Evolutionary conservation across 2,888 invertebrate genomes (phyloP).

Genomic region (Dysmachus trigonus): DNA sequence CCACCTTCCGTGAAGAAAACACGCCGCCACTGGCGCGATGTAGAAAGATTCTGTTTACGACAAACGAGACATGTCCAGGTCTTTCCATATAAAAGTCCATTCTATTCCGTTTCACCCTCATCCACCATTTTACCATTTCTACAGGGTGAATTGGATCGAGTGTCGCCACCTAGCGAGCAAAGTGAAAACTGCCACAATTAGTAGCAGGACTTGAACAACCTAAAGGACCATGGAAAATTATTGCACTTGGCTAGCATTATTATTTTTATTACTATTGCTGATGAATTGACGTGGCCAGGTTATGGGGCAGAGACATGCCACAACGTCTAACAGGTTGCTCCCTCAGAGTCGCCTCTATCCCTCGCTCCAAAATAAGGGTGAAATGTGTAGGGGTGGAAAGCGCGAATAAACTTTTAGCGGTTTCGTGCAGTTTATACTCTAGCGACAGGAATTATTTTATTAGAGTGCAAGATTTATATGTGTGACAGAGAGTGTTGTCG

Average conservation of each 20-base stretch:
- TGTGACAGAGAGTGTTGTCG: neutral
- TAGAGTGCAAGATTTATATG: neutral
- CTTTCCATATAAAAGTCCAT: neutral
- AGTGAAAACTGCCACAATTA: slow-evolving; percentile 36
- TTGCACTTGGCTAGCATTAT: slow-evolving; percentile 16
- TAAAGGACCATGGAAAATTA: slow-evolving; percentile 1
- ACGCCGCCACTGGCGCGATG: neutral
- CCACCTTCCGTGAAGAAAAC: neutral
- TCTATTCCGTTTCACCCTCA: too few relatives aligned
- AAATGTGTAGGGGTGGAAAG: neutral
- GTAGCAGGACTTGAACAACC: neutral
- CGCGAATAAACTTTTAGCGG: neutral
- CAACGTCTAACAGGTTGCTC: slow-evolving; percentile 16
- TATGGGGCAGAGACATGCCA: slow-evolving; percentile 12
- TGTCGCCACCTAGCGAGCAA: neutral
- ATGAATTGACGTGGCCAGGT: slow-evolving; percentile 5
- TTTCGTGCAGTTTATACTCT: neutral
- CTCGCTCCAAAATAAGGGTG: neutral
- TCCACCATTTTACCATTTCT: neutral
- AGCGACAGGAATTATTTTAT: neutral
- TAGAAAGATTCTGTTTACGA: neutral
- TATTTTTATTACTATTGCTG: neutral
- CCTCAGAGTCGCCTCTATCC: neutral
- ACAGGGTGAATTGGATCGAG: neutral
- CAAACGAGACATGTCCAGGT: neutral